Percentiles rank a stretch among this genome's conserved stretches.
Evolutionary conservation across 2,888 invertebrate species (phyloP).

Genomic region (Meliscaeva auricollis): DNA sequence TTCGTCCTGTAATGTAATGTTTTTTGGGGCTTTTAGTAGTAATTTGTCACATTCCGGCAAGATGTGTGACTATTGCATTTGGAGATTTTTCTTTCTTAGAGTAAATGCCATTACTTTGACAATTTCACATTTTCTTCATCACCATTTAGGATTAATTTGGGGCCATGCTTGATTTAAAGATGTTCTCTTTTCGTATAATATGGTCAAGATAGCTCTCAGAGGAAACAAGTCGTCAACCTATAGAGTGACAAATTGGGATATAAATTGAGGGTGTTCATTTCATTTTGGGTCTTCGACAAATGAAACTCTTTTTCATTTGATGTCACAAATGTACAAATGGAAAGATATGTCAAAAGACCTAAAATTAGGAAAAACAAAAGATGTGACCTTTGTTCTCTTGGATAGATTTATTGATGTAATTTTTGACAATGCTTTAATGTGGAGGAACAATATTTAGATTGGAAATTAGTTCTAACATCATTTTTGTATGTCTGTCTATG

Average conservation of each 20-base stretch:
- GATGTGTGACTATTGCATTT: not conserved
- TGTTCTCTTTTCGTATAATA: not conserved
- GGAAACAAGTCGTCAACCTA: not conserved
- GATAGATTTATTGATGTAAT: not conserved
- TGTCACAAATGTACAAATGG: not conserved
- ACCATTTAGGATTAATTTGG: conserved; percentile 10
- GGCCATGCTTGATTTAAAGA: conserved; percentile 3
- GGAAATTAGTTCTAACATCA: not conserved
- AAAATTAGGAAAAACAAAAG: not conserved
- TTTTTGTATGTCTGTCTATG: too few relatives aligned
- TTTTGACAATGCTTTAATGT: not conserved
- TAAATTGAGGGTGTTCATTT: conserved; percentile 20
- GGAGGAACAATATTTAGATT: not conserved
- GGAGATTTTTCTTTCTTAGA: conserved; percentile 10
- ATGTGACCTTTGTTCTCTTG: not conserved
- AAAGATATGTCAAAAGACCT: not conserved
- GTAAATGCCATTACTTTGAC: conserved; percentile 19
- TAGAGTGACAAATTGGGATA: conserved; percentile 5
- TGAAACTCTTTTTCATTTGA: conserved; percentile 16
- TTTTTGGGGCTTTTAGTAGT: conserved; percentile 19
- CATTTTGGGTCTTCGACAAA: not conserved
- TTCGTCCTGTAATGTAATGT: conserved; percentile 39
- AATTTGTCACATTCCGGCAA: conserved; percentile 35
- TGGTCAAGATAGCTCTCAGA: not conserved
- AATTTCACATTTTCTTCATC: conserved; percentile 25